Evolutionary conservation across 2,113 vertebrate species (phyloP).

Genomic region (Pedionomus torquatus): DNA sequence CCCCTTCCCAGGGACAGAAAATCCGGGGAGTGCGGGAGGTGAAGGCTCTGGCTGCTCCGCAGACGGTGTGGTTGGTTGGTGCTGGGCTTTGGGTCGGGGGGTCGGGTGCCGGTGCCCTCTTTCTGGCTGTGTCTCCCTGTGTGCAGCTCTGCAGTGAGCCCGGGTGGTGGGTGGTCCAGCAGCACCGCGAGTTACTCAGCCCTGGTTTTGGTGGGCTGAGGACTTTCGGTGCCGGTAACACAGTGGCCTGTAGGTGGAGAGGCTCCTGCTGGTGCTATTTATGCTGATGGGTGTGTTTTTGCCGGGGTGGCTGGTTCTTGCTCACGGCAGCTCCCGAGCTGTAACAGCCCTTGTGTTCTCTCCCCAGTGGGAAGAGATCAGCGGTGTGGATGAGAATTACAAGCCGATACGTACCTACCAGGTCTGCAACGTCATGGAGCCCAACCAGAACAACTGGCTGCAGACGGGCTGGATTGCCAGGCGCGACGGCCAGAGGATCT

Average conservation of each 20-base stretch:
- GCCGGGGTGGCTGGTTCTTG: background rate
- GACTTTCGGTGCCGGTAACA: background rate
- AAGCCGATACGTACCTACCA: slow-evolving; percentile 95
- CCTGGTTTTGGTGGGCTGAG: background rate
- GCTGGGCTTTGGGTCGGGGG: background rate
- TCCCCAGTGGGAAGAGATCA: slow-evolving; percentile 97
- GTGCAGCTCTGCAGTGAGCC: background rate
- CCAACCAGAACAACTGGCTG: slow-evolving; percentile 97
- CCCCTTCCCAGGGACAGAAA: background rate
- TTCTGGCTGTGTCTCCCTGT: background rate
- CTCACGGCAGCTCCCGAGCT: background rate
- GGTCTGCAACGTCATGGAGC: slow-evolving; percentile 96
- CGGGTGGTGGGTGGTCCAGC: background rate
- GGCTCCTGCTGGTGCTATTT: background rate
- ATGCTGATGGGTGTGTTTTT: background rate
- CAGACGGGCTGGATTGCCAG: slow-evolving; percentile 93
- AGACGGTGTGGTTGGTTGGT: background rate
- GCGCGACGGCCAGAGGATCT: slow-evolving; percentile 89
- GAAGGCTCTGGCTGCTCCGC: background rate
- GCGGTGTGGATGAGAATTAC: slow-evolving; percentile 92
- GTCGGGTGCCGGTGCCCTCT: background rate
- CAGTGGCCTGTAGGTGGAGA: background rate
- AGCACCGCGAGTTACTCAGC: background rate
- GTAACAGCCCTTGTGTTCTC: background rate
- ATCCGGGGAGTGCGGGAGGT: background rate